Conservation (phyloP, 2,888 invertebrate species). For the Agonopterix arenella region DNA sequence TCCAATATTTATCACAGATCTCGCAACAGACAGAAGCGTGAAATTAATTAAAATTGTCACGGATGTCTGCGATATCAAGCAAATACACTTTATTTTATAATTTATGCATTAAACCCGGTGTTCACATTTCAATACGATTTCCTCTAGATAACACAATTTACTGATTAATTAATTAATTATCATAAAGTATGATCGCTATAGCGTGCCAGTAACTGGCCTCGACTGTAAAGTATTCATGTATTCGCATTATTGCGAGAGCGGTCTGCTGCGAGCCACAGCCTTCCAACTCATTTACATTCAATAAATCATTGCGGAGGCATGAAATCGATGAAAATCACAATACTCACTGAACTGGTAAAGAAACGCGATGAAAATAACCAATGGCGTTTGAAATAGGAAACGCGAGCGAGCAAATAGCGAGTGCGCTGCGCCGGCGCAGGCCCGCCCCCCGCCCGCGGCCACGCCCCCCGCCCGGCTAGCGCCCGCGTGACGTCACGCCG, state of each 20-base stretch:
- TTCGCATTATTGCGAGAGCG: neutral
- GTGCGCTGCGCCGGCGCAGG: conserved; percentile 37
- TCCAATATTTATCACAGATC: too few species aligned
- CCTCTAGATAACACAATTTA: too few species aligned
- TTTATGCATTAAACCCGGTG: too few species aligned
- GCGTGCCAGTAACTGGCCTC: too few species aligned
- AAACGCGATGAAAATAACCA: conserved; percentile 2
- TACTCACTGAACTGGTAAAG: neutral
- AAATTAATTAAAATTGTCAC: too few species aligned
- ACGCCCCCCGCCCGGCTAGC: conserved; percentile 13
- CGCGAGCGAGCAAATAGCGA: conserved; percentile 21
- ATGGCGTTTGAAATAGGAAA: conserved; percentile 13
- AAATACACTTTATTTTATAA: too few species aligned
- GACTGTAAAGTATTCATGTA: neutral
- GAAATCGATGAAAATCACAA: conserved; percentile 3
- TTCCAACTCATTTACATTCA: conserved; percentile 7
- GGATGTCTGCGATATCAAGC: too few species aligned
- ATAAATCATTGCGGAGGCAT: conserved; percentile 5
- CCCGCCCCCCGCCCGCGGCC: conserved; percentile 21
- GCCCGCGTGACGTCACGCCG: neutral
- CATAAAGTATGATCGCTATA: too few species aligned
- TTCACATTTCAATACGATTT: too few species aligned
- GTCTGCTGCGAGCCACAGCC: conserved; percentile 1
- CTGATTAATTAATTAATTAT: too few species aligned
- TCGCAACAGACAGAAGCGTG: too few species aligned